Percentiles rank a stretch among this genome's conserved stretches.
Evolutionary conservation across 2,888 invertebrate species (phyloP).

Genomic region (Halictus quadricinctus): DNA sequence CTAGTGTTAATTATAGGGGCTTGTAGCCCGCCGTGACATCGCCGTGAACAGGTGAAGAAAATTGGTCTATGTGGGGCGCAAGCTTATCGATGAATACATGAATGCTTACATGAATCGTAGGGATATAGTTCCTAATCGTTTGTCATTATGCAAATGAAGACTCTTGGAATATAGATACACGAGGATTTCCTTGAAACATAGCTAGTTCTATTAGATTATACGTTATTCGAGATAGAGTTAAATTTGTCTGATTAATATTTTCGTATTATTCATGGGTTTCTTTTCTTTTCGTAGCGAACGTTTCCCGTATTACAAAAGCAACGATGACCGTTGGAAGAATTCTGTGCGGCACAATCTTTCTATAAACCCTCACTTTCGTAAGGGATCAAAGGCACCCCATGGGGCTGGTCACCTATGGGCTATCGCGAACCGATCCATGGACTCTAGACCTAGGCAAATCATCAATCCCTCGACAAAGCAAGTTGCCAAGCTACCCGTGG

Average conservation of each 20-base stretch:
- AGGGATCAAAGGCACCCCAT: slow-evolving; percentile 92
- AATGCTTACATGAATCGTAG: slow-evolving; percentile 29
- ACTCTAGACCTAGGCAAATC: slow-evolving; percentile 55
- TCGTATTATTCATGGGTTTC: not conserved
- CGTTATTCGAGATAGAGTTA: not conserved
- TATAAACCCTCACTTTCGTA: slow-evolving; percentile 95
- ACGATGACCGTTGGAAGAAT: slow-evolving; percentile 96
- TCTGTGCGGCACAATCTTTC: slow-evolving; percentile 95
- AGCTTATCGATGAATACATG: slow-evolving; percentile 26
- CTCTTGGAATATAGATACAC: not conserved
- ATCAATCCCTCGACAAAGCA: slow-evolving; percentile 29
- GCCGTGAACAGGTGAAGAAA: slow-evolving; percentile 75
- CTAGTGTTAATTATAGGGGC: slow-evolving; percentile 72
- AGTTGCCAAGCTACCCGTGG: slow-evolving; percentile 19
- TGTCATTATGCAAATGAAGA: slow-evolving; percentile 24
- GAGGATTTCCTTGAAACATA: not conserved
- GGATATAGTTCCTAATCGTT: slow-evolving; percentile 22
- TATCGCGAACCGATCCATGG: slow-evolving; percentile 85
- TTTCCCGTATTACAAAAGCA: slow-evolving; percentile 94
- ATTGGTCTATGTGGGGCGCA: slow-evolving; percentile 36
- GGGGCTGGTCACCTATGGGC: slow-evolving; percentile 96
- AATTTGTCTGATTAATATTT: not conserved
- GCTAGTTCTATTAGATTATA: not conserved
- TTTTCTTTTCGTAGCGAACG: slow-evolving; percentile 86
- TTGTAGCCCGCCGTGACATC: slow-evolving; percentile 74